Base-by-base conservation (phyloP, 2,888 invertebrate species). In the Phengaris arion region DNA sequence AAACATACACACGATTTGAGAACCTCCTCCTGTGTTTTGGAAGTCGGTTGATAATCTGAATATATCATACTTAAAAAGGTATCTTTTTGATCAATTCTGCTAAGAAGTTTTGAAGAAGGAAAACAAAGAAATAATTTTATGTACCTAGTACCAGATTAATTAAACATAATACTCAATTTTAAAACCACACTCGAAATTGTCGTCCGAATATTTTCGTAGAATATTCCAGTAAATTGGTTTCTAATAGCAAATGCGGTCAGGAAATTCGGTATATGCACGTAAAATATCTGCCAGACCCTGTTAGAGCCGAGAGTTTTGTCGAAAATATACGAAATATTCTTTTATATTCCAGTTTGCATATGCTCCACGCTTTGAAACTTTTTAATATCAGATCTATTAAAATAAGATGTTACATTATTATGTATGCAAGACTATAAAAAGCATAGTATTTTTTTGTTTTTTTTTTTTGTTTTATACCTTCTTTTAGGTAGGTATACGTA, bases 161-260 rank as follows among this genome's bases (percentile, higher is more conserved):
- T 64, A 22, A 59, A 35, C 35, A 12, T 35, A 64, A 45, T 45
- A 13, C 48, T 69, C 69, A 46, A 69, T 8, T 15, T n/a, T 4
- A 2, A 9, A 9, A 48, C 51, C 72, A 22, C 72, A 54, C 10
- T 54, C 12, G 72, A 7, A 52, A 12, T 54, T 54, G 7, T 54
- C 52, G 7, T 72, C 52, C 2, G 51, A 54, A 72, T 54, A 72
- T 52, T 72, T 72, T 45, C 72, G 10, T 54, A 22, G 70, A 70
- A 51, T 54, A 35, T 72, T 52, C 54, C 8, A 8, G 15, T 22
- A 72, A 72, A 72, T 72, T 54, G 72, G 54, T 72, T 72, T 52
- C 72, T 72, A 72, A 54, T 72, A 72, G 72, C 72, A 35, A 72
- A 12, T 72, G 72, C 3, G 72, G 72, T 72, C 72, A 54, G 54